Conservation (phyloP, 64 coral and sea anemone species). For the Stylophora pistillata region DNA sequence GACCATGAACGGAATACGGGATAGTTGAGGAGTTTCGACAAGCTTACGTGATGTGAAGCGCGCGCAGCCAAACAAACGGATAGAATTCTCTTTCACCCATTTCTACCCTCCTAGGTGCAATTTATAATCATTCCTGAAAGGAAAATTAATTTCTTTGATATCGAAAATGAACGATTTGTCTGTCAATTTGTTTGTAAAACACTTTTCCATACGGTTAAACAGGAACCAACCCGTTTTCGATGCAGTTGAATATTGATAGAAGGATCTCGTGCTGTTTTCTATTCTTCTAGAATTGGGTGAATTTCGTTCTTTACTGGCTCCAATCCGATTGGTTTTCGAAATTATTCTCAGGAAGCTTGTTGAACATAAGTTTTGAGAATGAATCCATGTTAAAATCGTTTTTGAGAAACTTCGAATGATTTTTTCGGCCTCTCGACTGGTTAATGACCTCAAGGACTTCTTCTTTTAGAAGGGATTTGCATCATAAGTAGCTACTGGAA, state of each 20-base stretch:
- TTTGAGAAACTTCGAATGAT: neutral
- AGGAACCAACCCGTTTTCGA: neutral
- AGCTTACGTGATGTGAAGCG: neutral
- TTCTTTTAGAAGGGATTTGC: neutral
- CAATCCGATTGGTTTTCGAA: no score
- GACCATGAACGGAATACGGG: no score
- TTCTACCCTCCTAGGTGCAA: neutral
- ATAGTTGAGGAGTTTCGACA: slow-evolving; percentile 18
- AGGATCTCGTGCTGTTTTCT: neutral
- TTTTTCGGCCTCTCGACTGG: neutral
- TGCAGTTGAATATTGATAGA: neutral
- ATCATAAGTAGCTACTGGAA: neutral
- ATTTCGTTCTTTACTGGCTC: no score
- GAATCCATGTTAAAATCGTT: no score
- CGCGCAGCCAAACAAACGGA: no score
- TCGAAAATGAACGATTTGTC: no score
- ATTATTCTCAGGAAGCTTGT: no score
- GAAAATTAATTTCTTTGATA: no score
- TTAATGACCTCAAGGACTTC: neutral
- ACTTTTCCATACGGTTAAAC: neutral
- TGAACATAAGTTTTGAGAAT: no score
- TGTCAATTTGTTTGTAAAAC: no score
- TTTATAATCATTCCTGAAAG: no score
- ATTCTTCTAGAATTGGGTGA: no score
- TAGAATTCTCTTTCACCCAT: neutral